Evolutionary conservation across 35 echinoderm and acorn worm genomes (phyloP), one percentile per base, ranked within the genome.

Genomic region (Patiria miniata): DNA sequence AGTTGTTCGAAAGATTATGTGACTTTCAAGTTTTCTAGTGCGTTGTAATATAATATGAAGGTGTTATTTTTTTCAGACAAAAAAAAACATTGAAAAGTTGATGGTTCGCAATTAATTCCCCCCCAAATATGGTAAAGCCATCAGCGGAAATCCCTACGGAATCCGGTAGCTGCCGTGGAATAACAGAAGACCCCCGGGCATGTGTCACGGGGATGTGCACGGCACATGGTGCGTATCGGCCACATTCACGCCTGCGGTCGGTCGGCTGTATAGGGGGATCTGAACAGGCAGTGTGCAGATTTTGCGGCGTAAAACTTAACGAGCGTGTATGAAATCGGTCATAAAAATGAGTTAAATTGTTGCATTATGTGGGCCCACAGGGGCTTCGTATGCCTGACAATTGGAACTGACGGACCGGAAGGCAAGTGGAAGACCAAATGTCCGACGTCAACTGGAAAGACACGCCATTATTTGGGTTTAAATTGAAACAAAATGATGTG

Each of bases 311-410:
- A 73, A 73, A 73, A 73, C 23, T 73, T 73, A 73, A 73, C 65
- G 65, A 73, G 42, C 65, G 65, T 18, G 34, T 73, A 22, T 73
- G 21, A 73, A 73, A 36, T 73, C 34, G 29, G 26, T 73, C 65
- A 30, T 73, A 73, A 73, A 61, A 73, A 73, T 73, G 29, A 73
- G 65, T 73, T 73, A 73, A 73, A 73, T 73, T 30, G 65, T 14
- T 34, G 65, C 65, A 30, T 32, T 73, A 34, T 68, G 18, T 73
- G 19, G 19, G n/a, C n/a, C n/a, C n/a, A n/a, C n/a, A n/a, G 65
- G 3, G 22, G 65, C 29, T 73, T 73, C 29, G 65, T 73, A 26
- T 60, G 29, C 1, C 10, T 14, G 65, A 73, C 65, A 73, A 9
- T 73, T 34, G 65, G 65, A 73, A 73, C 34, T 30, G 65, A 73